Base-by-base conservation (phyloP, 2,888 invertebrate species). In the Odiellus spinosus region DNA sequence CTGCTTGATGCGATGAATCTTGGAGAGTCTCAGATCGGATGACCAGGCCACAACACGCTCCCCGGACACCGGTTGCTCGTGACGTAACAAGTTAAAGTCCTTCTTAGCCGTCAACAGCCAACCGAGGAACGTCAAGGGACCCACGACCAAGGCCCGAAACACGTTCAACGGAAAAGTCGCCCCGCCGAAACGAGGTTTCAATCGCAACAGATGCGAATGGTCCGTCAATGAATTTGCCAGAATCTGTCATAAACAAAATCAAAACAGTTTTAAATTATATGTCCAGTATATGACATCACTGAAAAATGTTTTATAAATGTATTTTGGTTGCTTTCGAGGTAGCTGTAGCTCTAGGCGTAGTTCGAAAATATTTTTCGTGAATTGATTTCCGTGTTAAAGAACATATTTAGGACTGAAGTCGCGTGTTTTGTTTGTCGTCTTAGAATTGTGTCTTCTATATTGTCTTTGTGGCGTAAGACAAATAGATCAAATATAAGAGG, bases 1-100 rank as follows among this genome's bases (percentile, higher is more conserved):
- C 57, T 72, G 71, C 55, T 72, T 72, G 44, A 73, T 67, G 42
- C 71, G 60, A 21, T 60, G 56, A 40, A 69, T 63, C 49, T 66
- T 64, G n/a, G 53, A 49, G 38, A 64, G 61, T 21, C 67, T 63
- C 52, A 70, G 66, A 12, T 67, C 66, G 11, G 69, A 67, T 2
- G 71, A 70, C 71, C 71, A 72, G n/a, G 65, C 61, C 33, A 68
- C 65, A 1, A 60, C 60, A 3, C 51, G 45, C 14, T 39, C 42
- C 18, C 49, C 49, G 10, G 54, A 47, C 21, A 53, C 34, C n/a
- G 42, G 45, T 21, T 52, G 55, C 5, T 47, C 35, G 5, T 50
- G 54, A 12, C 61, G 61, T 47, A 71, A 60, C 19, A 68, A 56
- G 56, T 71, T 72, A 51, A 64, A 63, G 58, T 72, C 71, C 8